These are phyloP conservation scores for Hydra vulgaris DNA, from an alignment of 30 jellyfish, hydroid and myxozoan species.

Conservation along the genomic window DNA sequence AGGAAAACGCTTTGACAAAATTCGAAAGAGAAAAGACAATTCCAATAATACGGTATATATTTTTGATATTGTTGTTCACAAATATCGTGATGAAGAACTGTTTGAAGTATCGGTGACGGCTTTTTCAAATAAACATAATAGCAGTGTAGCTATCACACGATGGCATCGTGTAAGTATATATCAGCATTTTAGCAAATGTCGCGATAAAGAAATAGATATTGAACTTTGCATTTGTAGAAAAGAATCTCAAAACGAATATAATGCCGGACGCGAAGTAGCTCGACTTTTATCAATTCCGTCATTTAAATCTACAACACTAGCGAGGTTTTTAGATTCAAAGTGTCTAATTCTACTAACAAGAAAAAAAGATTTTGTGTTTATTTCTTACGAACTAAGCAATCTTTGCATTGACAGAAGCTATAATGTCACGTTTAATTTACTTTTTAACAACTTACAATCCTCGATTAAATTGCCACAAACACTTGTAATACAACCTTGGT, in stretches of 20 bases:
- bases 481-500: conserved; percentile 60
- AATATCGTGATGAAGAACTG: conserved; percentile 73
- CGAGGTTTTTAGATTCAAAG: conserved; percentile 59
- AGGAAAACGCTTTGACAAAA: conserved; percentile 62
- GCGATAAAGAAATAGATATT: conserved; percentile 52
- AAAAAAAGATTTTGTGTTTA: conserved; percentile 36
- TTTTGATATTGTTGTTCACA: conserved; percentile 63
- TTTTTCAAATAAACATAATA: neutral
- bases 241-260: conserved; percentile 54
- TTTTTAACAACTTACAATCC: neutral
- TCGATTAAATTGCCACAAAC: conserved; percentile 48
- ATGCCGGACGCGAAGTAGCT: conserved; percentile 78
- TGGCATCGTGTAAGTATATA: conserved; percentile 96
- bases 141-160: conserved; percentile 21
- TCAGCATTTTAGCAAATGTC: conserved; percentile 84
- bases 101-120: conserved; percentile 70
- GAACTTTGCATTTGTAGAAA: conserved; percentile 83
- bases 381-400: conserved; percentile 69
- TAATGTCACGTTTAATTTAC: conserved; percentile 38
- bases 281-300: conserved; percentile 42
- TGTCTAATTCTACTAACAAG: conserved; percentile 69
- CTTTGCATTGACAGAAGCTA: conserved; percentile 66
- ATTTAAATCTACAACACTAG: conserved; percentile 39
- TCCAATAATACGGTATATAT: conserved; percentile 22
- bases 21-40: conserved; percentile 23